Evolutionary conservation across 2,113 vertebrate genomes (phyloP), one percentile per base, ranked within the genome.

Genomic region (Telmatochromis brachygnathus): DNA sequence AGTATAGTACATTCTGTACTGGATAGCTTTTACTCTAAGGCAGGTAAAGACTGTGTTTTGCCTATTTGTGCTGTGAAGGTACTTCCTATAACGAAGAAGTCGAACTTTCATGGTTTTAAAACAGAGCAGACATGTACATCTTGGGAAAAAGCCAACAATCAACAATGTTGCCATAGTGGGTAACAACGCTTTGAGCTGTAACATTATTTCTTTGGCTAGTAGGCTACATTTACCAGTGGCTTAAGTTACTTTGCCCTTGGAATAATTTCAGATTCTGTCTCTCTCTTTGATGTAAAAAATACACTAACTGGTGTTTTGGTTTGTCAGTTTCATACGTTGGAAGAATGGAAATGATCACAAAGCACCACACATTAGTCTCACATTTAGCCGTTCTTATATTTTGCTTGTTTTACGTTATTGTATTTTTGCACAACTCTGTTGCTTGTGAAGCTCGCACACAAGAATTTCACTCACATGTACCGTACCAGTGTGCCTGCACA

Each of bases 261-360:
- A 73, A 73, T 45, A 10, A 73, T 73, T 47, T 47, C 39, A 45
- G 39, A 47, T 75, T 75, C 39, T 26, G 0, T 45, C 21, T 75
- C 68, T 73, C 8, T 47, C 39, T 75, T 75, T 75, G 23, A 28
- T 75, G 42, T 47, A 75, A 75, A 19, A 75, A 73, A 70, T 70
- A 23, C 12, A 10, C 39, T 73, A 45, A 26, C 21, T 45, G 68
- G 23, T 17, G 42, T 28, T 28, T 47, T 19, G 23, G 42, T 75
- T 47, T 19, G 42, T 75, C 70, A 47, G 19, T 6, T 7, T 39
- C 0, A 0, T 30, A 17, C 1, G 2, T 19, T 28, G 39, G 37
- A 75, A 49, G 4, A 19, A 12, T 77, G 45, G 26, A 77, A 77
- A 30, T 19, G 9, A n/a, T 49, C 42, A 28, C 39, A 45, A 0